A percentile compares a stretch with the other conserved stretches of the same genome.
Conservation (phyloP, 2,888 invertebrate species). For the Cantharis lateralis region DNA sequence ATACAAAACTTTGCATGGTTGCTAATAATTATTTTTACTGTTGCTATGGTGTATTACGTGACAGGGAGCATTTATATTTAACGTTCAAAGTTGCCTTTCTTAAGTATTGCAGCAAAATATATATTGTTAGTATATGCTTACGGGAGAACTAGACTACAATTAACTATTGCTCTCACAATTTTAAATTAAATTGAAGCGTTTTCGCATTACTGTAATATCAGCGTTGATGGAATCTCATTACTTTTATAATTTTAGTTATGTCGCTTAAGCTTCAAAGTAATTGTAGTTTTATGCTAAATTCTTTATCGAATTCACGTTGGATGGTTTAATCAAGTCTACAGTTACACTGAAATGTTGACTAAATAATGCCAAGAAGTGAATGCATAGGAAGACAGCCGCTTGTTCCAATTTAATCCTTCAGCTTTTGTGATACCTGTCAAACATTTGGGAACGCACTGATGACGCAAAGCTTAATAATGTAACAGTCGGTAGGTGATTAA, state of each 20-base stretch:
- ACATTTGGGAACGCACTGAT: background rate
- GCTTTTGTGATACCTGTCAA: background rate
- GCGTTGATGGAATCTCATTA: background rate
- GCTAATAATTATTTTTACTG: background rate
- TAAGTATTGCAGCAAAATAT: background rate
- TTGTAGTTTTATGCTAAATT: background rate
- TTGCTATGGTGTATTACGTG: conserved; percentile 1
- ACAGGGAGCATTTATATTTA: background rate
- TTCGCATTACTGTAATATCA: background rate
- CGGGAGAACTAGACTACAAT: background rate
- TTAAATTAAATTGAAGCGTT: background rate
- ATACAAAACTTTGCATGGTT: background rate
- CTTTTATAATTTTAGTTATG: background rate
- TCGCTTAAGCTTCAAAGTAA: background rate
- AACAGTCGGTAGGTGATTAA: background rate
- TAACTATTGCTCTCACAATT: background rate
- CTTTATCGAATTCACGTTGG: background rate
- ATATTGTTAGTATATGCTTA: background rate
- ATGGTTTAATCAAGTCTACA: background rate
- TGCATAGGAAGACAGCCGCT: background rate
- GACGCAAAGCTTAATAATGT: background rate
- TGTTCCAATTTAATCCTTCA: background rate
- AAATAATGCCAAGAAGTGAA: background rate
- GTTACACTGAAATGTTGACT: background rate
- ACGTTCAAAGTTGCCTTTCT: background rate